phyloP scores from a whole-genome alignment of 2,797 vertebrate genomes.

The Malacoctenus gilli region DNA sequence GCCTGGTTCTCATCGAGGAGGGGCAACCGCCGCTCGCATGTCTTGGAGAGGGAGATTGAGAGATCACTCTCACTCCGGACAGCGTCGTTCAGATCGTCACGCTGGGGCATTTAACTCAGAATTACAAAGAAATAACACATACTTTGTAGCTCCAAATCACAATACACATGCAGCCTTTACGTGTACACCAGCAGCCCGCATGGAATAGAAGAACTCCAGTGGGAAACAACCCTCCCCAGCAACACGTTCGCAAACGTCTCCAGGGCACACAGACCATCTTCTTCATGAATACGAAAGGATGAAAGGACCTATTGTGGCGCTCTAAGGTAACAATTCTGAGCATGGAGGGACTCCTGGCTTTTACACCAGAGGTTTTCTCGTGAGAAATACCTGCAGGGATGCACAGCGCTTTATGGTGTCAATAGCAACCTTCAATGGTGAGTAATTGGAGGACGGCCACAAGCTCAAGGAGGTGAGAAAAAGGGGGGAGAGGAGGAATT shows the following conservation, averaged over 20 bases:
- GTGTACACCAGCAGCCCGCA: slow-evolving; percentile 34
- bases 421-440: slow-evolving; percentile 21
- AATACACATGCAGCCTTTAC: too few relatives aligned
- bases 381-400: slow-evolving; percentile 68
- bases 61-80: slow-evolving; percentile 12
- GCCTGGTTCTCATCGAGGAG: slow-evolving; percentile 36
- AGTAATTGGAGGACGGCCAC: slow-evolving; percentile 31
- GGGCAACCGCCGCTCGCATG: too few relatives aligned
- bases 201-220: slow-evolving; percentile 50
- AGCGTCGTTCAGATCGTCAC: slow-evolving; percentile 2
- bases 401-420: slow-evolving; percentile 29
- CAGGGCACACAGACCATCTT: slow-evolving; percentile 50
- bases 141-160: too few relatives aligned
- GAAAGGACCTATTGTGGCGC: slow-evolving; percentile 71
- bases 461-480: slow-evolving; percentile 44
- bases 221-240: slow-evolving; percentile 65
- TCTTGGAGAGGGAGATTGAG: slow-evolving; percentile 7
- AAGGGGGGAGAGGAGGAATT: slow-evolving; percentile 26
- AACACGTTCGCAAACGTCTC: slow-evolving; percentile 58
- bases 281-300: slow-evolving; percentile 73
- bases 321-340: slow-evolving; percentile 43
- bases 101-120: slow-evolving; percentile 19
- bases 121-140: slow-evolving; percentile 21
- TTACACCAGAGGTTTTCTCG: slow-evolving; percentile 38
- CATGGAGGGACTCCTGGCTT: slow-evolving; percentile 26